Percentiles rank a stretch among this genome's conserved stretches.
Evolutionary conservation across 2,113 vertebrate species (phyloP).

Genomic region (Nerophis ophidion): DNA sequence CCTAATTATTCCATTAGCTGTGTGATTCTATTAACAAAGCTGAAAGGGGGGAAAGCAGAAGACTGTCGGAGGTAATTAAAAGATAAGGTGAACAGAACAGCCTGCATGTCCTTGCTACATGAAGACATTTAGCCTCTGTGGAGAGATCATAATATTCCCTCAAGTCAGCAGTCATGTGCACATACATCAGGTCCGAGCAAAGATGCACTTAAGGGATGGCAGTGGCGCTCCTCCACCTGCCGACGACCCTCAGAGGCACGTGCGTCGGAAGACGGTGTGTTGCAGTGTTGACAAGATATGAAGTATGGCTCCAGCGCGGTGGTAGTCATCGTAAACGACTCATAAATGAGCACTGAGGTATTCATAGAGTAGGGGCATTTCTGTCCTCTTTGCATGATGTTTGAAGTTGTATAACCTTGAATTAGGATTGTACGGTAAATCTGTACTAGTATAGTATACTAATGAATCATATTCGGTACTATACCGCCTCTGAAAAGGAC

Average conservation of each 20-base stretch:
- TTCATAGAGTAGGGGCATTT: conserved; percentile 26
- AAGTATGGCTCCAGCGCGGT: conserved; percentile 61
- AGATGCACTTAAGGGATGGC: conserved; percentile 18
- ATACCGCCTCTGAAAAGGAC: too few relatives aligned
- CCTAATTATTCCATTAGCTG: conserved; percentile 61
- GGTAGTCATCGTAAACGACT: conserved; percentile 58
- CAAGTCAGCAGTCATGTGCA: conserved; percentile 10
- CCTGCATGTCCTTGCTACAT: conserved; percentile 37
- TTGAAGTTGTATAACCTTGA: conserved; percentile 8
- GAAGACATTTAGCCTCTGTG: conserved; percentile 54
- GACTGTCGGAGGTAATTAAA: conserved; percentile 74
- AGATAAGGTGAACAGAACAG: conserved; percentile 67
- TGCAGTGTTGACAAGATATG: conserved; percentile 50
- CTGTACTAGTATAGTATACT: too few relatives aligned
- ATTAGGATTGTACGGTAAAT: neutral
- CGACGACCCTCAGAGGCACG: conserved; percentile 41
- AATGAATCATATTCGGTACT: too few relatives aligned
- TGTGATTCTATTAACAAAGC: conserved; percentile 70
- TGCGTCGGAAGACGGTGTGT: conserved; percentile 44
- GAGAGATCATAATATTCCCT: conserved; percentile 26
- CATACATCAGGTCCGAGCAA: conserved; percentile 6
- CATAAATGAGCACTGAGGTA: conserved; percentile 50
- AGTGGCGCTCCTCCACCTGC: conserved; percentile 50
- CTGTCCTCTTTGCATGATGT: neutral
- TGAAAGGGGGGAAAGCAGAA: conserved; percentile 26